Percentiles rank a stretch among this genome's conserved stretches.
Evolutionary conservation across 1,140 invertebrate genomes (phyloP).

Genomic region (Coptotermes formosanus): DNA sequence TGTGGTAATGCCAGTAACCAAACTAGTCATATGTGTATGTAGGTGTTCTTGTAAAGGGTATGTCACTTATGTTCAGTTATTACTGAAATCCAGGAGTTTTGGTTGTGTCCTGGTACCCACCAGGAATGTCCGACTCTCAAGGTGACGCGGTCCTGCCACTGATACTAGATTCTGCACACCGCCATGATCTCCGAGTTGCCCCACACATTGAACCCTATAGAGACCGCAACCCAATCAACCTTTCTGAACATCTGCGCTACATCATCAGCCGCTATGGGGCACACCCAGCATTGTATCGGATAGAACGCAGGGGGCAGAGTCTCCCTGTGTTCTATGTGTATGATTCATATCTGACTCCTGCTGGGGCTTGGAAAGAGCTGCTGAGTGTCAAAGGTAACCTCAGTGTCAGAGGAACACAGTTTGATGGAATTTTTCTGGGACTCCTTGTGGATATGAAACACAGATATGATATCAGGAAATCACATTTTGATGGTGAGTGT

Average conservation of each 20-base stretch:
- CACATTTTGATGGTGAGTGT: slow-evolving; percentile 55
- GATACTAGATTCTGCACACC: slow-evolving; percentile 49
- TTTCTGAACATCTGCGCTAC: slow-evolving; percentile 48
- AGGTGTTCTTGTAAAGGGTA: too few relatives aligned
- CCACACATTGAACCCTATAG: slow-evolving; percentile 51
- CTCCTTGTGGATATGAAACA: slow-evolving; percentile 51
- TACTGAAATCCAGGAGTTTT: slow-evolving; percentile 41
- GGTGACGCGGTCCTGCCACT: slow-evolving; percentile 44
- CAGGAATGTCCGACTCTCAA: slow-evolving; percentile 43
- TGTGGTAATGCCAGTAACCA: too few relatives aligned
- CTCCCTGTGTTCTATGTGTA: slow-evolving; percentile 60
- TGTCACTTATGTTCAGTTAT: not conserved
- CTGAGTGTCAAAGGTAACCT: slow-evolving; percentile 52
- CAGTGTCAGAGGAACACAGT: slow-evolving; percentile 51
- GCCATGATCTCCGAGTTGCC: slow-evolving; percentile 50
- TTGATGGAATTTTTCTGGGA: slow-evolving; percentile 59
- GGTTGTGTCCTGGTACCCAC: slow-evolving; percentile 51
- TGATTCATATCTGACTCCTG: slow-evolving; percentile 56
- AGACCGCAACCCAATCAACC: slow-evolving; percentile 49
- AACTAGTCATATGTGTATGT: too few relatives aligned
- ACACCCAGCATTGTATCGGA: slow-evolving; percentile 54
- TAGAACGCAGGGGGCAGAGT: slow-evolving; percentile 46
- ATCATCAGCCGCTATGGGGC: slow-evolving; percentile 43
- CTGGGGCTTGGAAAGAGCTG: slow-evolving; percentile 51
- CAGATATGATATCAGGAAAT: slow-evolving; percentile 52